phyloP scores from a whole-genome alignment of 2,888 invertebrate genomes.

The Troides helena region DNA sequence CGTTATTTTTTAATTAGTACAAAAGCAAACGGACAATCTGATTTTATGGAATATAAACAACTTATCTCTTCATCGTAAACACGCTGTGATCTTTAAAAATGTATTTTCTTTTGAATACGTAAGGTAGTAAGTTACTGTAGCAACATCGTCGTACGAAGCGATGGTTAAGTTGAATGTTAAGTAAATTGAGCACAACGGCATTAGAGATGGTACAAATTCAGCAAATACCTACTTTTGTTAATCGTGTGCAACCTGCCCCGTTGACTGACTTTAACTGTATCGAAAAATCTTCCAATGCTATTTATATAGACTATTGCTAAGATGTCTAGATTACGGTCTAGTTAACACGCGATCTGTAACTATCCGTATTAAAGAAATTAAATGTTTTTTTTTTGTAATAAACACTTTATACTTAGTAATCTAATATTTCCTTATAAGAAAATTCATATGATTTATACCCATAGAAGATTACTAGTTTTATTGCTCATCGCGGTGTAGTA shows the following conservation, averaged over 20 bases:
- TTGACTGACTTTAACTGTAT: neutral
- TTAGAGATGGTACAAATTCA: slow-evolving; percentile 3
- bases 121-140: neutral
- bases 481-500: too few relatives aligned
- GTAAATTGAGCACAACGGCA: slow-evolving; percentile 19
- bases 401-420: too few relatives aligned
- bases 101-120: neutral
- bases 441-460: too few relatives aligned
- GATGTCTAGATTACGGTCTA: too few relatives aligned
- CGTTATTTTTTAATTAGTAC: slow-evolving; percentile 7
- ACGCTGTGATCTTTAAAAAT: neutral
- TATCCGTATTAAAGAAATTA: too few relatives aligned
- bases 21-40: neutral
- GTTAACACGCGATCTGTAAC: too few relatives aligned
- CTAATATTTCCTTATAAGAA: too few relatives aligned
- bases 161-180: slow-evolving; percentile 15
- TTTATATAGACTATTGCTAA: too few relatives aligned
- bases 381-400: too few relatives aligned
- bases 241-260: neutral
- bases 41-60: slow-evolving; percentile 8
- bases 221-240: slow-evolving; percentile 1
- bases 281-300: slow-evolving; percentile 11
- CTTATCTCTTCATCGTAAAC: slow-evolving; percentile 3
- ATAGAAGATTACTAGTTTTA: too few relatives aligned
- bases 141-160: too few relatives aligned